Evolutionary conservation across 64 coral and sea anemone species (phyloP), one percentile per base, ranked within the genome.

Genomic region (Montipora sp.): DNA sequence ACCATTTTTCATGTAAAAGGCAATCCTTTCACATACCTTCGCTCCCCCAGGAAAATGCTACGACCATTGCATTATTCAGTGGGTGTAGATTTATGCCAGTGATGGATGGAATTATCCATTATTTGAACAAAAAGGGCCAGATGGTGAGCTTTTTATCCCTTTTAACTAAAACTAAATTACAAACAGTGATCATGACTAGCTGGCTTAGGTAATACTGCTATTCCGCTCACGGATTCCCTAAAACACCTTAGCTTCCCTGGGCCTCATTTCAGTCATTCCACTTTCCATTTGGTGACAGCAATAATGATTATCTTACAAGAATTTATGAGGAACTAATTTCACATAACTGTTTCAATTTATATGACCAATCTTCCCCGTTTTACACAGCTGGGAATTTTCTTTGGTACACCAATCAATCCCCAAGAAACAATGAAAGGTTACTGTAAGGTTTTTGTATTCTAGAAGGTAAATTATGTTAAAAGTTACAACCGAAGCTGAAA

Each of bases 271-370:
- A 69, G 66, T 69, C 66, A 69, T 69, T 69, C 66, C 66, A 69
- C 66, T 69, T 69, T 69, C 66, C 66, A 69, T 69, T 69, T 69
- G 66, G 66, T 69, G 66, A 69, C 66, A 69, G 66, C 66, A 69
- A 69, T 69, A 69, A 69, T 69, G 66, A 69, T 69, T 69, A 18
- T 69, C 66, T 20, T 20, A 69, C 66, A 69, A 69, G 66, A 69
- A 69, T 69, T 69, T 69, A 69, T 21, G 66, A 69, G 66, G 66
- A 5, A 69, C 66, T 69, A 69, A 69, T 69, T 69, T 69, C 66
- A 69, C 66, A 69, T 69, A 69, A 69, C 66, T 69, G 66, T 69
- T 69, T 69, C 66, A 69, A 69, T 8, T 69, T 69, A 69, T 69
- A 69, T 69, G 66, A 69, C 36, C 66, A 15, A 69, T 18, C n/a